Percentiles rank a stretch among this genome's conserved stretches.
Conservation (phyloP, 2,113 vertebrate genomes). For the Barnardius zonarius region DNA sequence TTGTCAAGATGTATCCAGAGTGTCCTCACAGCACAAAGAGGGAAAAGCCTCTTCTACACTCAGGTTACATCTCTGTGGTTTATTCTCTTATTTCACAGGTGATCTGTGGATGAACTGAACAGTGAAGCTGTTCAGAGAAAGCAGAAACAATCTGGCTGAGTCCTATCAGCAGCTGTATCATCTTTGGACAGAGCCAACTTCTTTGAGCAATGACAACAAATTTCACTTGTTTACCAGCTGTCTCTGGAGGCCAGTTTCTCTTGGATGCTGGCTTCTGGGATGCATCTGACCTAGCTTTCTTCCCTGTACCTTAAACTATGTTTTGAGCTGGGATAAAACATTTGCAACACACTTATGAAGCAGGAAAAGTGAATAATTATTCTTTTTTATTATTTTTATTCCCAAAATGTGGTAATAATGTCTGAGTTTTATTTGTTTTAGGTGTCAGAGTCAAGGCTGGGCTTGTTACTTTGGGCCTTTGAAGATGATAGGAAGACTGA, state of each 20-base stretch:
- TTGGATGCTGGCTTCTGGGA: background rate
- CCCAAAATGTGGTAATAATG: background rate
- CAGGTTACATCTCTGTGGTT: background rate
- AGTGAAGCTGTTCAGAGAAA: background rate
- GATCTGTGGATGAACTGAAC: background rate
- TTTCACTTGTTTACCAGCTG: background rate
- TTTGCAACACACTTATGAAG: background rate
- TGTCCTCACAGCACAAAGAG: background rate
- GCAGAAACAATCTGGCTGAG: background rate
- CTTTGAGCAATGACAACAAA: background rate
- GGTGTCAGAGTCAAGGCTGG: background rate
- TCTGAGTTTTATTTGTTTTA: background rate
- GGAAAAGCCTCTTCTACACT: background rate
- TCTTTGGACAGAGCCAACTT: background rate
- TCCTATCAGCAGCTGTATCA: background rate
- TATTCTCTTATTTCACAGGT: background rate
- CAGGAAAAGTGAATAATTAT: background rate
- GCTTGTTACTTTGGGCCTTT: background rate
- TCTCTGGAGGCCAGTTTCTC: background rate
- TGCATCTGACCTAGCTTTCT: background rate
- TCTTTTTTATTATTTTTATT: background rate
- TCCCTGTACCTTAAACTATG: background rate
- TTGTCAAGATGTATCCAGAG: background rate
- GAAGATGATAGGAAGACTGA: background rate
- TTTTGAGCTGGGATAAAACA: background rate